These are phyloP conservation scores for Zosterops lateralis DNA, from an alignment of 2,113 vertebrate species.

Conservation along the genomic window DNA sequence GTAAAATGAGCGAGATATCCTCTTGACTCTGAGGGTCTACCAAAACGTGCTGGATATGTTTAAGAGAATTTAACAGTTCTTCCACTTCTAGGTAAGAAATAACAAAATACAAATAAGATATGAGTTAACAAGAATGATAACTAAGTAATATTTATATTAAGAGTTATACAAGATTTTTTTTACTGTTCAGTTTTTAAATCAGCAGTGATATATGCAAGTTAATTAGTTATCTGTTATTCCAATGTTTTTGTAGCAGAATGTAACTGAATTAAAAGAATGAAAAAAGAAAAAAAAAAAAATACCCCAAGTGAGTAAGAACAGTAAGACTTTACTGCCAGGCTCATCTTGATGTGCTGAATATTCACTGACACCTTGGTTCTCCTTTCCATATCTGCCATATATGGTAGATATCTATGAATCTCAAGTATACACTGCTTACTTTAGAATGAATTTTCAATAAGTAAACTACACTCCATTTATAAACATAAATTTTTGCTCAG, in stretches of 20 bases:
- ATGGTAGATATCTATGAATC: accelerated
- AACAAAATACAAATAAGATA: constrained; percentile 52
- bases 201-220: not conserved
- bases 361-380: not conserved
- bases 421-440: not conserved
- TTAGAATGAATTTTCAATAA: not conserved
- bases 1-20: constrained; percentile 85
- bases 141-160: not conserved
- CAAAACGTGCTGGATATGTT: constrained; percentile 82
- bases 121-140: not conserved
- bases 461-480: not conserved
- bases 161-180: not conserved
- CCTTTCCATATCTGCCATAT: not conserved
- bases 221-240: not conserved
- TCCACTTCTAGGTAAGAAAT: constrained; percentile 82
- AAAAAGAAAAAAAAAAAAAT: not conserved
- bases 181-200: not conserved
- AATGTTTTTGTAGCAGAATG: not conserved
- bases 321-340: not conserved
- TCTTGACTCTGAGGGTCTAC: constrained; percentile 90
- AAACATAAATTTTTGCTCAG: not conserved
- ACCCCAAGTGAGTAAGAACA: not conserved
- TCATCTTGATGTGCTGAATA: not conserved
- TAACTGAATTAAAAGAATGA: not conserved
- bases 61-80: constrained; percentile 86